Percentiles rank a stretch among this genome's conserved stretches.
phyloP scores from a whole-genome alignment of 2,797 vertebrate genomes.

The Tenualosa ilisha region DNA sequence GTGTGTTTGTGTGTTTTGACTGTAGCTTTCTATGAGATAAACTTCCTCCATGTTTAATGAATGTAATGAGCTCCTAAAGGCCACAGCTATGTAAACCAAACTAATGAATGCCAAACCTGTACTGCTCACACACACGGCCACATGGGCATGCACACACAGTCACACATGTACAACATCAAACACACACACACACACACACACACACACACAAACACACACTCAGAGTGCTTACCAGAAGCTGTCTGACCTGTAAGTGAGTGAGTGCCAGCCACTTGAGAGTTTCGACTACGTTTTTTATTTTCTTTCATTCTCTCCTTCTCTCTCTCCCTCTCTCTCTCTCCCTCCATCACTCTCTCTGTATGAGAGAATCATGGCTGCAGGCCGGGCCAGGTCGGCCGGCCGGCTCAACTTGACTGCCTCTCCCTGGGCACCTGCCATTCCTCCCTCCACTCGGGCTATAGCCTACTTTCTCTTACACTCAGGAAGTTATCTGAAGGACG shows the following conservation, averaged over 20 bases:
- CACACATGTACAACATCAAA: not conserved
- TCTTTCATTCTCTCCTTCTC: not conserved
- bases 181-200: not conserved
- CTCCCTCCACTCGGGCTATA: conserved; percentile 22
- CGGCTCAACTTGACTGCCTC: conserved; percentile 17
- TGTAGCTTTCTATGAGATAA: no score
- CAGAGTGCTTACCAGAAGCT: not conserved
- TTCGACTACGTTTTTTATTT: conserved; percentile 55
- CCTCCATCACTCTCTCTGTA: conserved; percentile 32
- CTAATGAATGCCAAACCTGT: not conserved
- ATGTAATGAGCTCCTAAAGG: not conserved
- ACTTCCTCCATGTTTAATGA: not conserved
- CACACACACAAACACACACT: not conserved
- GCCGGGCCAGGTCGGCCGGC: not conserved
- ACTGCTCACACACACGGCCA: not conserved
- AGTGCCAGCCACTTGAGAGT: conserved; percentile 28
- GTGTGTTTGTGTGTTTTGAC: no score
- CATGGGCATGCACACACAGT: not conserved
- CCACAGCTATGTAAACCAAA: not conserved
- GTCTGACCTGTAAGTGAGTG: conserved; percentile 32
- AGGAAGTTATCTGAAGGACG: conserved; percentile 63
- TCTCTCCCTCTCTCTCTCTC: no score
- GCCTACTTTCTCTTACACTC: conserved; percentile 52
- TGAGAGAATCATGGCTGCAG: conserved; percentile 31
- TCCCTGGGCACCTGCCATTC: conserved; percentile 45